phyloP scores from a whole-genome alignment of 2,888 invertebrate genomes.

The Venusia cambrica region DNA sequence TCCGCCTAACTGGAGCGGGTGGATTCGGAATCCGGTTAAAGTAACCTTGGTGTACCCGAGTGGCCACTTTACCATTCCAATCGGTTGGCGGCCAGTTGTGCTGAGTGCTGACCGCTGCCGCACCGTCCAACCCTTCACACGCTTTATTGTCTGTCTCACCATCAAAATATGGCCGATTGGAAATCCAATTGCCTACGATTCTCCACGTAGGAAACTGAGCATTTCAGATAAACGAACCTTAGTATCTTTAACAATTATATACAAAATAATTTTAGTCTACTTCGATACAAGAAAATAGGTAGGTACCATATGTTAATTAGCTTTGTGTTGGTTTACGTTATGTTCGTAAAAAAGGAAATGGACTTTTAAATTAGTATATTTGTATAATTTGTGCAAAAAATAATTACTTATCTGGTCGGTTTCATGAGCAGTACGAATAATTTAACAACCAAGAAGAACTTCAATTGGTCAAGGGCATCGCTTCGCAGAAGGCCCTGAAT shows the following conservation, averaged over 20 bases:
- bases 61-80: constrained; percentile 77
- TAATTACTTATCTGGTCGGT: constrained; percentile 7
- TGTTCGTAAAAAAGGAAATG: constrained; percentile 17
- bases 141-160: constrained; percentile 31
- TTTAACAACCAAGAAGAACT: constrained; percentile 54
- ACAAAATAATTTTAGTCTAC: no score
- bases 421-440: constrained; percentile 21
- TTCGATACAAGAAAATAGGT: background rate
- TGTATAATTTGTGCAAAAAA: constrained; percentile 6
- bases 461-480: constrained; percentile 62
- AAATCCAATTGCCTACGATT: no score
- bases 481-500: constrained; percentile 47
- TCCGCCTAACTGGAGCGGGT: constrained; percentile 74
- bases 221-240: no score
- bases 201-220: no score
- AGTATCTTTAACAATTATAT: no score
- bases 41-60: constrained; percentile 72
- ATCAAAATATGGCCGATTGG: constrained; percentile 31
- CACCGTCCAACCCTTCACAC: constrained; percentile 36
- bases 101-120: constrained; percentile 52
- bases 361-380: constrained; percentile 8
- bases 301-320: background rate
- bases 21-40: constrained; percentile 74
- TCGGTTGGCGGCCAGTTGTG: constrained; percentile 67
- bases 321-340: constrained; percentile 1